Evolutionary conservation across 2,888 invertebrate genomes (phyloP), one percentile per base, ranked within the genome.

Genomic region (Harpalus rufipes): DNA sequence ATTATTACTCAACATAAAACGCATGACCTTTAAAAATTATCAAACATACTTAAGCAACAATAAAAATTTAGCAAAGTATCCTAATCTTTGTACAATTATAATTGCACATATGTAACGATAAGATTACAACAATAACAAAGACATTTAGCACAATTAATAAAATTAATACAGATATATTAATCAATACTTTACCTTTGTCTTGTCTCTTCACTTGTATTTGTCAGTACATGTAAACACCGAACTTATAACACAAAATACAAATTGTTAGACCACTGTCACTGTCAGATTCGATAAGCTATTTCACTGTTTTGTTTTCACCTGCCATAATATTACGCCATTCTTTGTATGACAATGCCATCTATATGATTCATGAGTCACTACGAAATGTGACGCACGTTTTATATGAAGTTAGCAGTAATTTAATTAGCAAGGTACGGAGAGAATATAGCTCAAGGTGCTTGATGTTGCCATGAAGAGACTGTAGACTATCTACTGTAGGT

Each of bases 261-360:
- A 51, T 51, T 12, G 44, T 51, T 8, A 51, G 12, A 51, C 44
- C 12, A 1, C 12, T 51, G 8, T 51, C 8, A 51, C 44, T 51
- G 44, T 61, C 41, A 16, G 18, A 41, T 39, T 51, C 32, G 61
- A 41, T 61, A 14, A 41, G 39, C n/a, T 16, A 39, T 80, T 32
- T 39, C 61, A 39, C 79, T 79, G 65, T 79, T 80, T 84, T 84
- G 84, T 78, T 84, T 85, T 85, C 80, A 65, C 84, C 84, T 84
- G 84, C 63, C 51, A 78, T 65, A 72, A 41, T 79, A 85, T 85
- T 85, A 85, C 85, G 85, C 85, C 85, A 85, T 85, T 65, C 68
- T 18, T 56, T 68, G 32, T 41, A 14, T n/a, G 25, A 21, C 80
- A 44, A 10, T 80, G 80, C 79, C 85, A 79, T 85, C 85, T 85